These are phyloP conservation scores for Mimachlamys varia DNA, from an alignment of 2,888 invertebrate genomes.

Conservation along the genomic window DNA sequence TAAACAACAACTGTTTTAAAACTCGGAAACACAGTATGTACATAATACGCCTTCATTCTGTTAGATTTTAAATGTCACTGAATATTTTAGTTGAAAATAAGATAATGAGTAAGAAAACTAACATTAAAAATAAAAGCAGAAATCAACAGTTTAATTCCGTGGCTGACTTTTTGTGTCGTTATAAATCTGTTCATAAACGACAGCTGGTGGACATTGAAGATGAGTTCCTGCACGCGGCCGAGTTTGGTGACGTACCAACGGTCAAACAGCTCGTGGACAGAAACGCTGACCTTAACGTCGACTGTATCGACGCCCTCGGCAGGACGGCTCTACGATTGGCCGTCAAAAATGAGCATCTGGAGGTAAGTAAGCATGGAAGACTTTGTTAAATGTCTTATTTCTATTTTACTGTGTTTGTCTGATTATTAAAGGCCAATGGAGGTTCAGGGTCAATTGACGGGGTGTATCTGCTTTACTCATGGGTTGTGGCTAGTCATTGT, in stretches of 20 bases:
- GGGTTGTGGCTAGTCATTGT: too few relatives aligned
- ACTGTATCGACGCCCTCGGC: conserved; percentile 78
- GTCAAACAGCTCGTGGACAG: conserved; percentile 69
- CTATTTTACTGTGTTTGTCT: neutral
- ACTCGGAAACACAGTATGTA: neutral
- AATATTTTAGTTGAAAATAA: neutral
- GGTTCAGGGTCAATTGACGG: too few relatives aligned
- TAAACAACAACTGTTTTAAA: neutral
- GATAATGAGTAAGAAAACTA: neutral
- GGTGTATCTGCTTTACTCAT: too few relatives aligned
- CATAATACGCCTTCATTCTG: neutral
- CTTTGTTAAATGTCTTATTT: neutral
- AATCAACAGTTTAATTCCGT: neutral
- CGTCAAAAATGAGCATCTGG: conserved; percentile 79
- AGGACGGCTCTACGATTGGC: conserved; percentile 77
- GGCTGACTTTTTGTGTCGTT: conserved; percentile 13
- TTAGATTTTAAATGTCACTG: neutral
- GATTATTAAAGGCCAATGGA: too few relatives aligned
- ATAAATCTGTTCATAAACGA: conserved; percentile 50
- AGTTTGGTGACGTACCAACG: conserved; percentile 77
- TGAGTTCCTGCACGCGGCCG: conserved; percentile 78
- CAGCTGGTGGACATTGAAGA: conserved; percentile 74
- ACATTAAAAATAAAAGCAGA: neutral
- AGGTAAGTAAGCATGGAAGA: conserved; percentile 65
- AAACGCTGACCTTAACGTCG: conserved; percentile 72